These are phyloP conservation scores for Platorchestia sp. DNA, from an alignment of 1,140 invertebrate species.

Conservation along the genomic window DNA sequence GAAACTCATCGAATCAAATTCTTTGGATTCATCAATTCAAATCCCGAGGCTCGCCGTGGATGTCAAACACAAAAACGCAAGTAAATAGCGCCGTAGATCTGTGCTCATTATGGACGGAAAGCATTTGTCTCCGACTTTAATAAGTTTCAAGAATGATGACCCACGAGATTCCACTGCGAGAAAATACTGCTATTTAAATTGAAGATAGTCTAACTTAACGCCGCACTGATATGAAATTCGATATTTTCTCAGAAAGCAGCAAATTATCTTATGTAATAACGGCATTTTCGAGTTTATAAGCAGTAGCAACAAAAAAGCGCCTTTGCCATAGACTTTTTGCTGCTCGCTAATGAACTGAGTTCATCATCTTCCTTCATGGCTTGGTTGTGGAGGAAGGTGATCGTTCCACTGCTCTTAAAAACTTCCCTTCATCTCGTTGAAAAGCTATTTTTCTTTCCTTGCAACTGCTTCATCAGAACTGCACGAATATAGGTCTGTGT, in stretches of 20 bases:
- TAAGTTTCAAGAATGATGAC: constrained; percentile 34
- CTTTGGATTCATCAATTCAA: constrained; percentile 26
- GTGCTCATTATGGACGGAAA: not conserved
- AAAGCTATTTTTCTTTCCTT: not conserved
- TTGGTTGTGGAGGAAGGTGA: not conserved
- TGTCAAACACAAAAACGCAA: not conserved
- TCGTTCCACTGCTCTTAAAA: not conserved
- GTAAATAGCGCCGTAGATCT: not conserved
- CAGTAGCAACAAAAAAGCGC: not conserved
- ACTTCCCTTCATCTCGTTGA: not conserved
- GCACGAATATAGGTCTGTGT: not conserved
- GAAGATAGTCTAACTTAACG: not conserved
- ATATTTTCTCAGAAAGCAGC: not conserved
- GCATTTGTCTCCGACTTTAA: constrained; percentile 48
- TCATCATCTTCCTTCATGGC: not conserved
- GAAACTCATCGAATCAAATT: constrained; percentile 30
- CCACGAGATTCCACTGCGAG: not conserved
- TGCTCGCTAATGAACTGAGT: not conserved
- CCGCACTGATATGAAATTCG: not conserved
- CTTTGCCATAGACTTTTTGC: not conserved
- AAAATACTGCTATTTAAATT: constrained; percentile 40
- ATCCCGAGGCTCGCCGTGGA: not conserved
- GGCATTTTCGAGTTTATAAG: not conserved
- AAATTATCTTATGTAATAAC: not conserved
- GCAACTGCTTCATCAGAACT: not conserved